Evolutionary conservation across 2,113 vertebrate species (phyloP).

Genomic region (Phyllostomus discolor): DNA sequence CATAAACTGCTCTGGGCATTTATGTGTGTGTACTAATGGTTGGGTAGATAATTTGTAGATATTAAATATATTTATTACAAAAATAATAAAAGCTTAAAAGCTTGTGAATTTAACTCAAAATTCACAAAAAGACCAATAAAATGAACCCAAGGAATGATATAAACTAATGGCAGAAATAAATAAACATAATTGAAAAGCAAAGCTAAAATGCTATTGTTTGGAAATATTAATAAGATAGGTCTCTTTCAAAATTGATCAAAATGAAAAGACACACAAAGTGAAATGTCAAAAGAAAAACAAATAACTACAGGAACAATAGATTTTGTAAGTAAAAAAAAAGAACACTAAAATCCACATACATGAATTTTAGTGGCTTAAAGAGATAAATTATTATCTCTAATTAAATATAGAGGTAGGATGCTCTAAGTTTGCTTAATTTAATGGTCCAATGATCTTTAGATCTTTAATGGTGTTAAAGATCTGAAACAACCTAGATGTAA

Average conservation of each 20-base stretch:
- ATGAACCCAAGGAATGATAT: background rate
- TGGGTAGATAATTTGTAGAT: background rate
- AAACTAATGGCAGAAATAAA: background rate
- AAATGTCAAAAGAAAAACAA: background rate
- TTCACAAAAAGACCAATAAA: background rate
- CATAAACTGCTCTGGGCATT: background rate
- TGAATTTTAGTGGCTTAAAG: background rate
- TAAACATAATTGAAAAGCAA: background rate
- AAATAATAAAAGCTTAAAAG: background rate
- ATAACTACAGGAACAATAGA: background rate
- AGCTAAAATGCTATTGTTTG: background rate
- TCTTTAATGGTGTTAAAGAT: background rate
- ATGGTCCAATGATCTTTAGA: background rate
- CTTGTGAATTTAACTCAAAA: background rate
- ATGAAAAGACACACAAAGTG: background rate
- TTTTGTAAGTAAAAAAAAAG: background rate
- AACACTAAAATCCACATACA: background rate
- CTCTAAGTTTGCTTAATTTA: background rate
- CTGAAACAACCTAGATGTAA: background rate
- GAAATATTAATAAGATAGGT: background rate
- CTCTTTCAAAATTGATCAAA: background rate
- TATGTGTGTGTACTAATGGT: background rate
- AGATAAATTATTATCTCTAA: background rate
- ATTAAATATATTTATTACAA: background rate
- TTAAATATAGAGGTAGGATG: background rate